phyloP scores from a whole-genome alignment of 2,888 invertebrate species.

The Xylocampa areola region DNA sequence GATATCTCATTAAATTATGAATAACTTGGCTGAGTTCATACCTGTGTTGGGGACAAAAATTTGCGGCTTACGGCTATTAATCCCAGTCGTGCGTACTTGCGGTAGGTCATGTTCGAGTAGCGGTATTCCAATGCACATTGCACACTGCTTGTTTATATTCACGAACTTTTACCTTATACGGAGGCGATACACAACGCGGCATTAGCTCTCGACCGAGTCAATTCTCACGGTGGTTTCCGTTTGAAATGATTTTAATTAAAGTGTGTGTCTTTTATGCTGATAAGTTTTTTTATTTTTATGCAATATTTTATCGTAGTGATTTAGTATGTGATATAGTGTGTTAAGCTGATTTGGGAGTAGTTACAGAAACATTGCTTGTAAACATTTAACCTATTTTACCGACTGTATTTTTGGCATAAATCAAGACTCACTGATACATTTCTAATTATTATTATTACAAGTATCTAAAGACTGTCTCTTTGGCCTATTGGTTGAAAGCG shows the following conservation, averaged over 20 bases:
- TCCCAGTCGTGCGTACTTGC: constrained; percentile 60
- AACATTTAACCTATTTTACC: too few relatives aligned
- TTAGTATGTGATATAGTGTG: too few relatives aligned
- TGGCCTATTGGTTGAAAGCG: too few relatives aligned
- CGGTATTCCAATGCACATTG: constrained; percentile 49
- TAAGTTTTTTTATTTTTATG: neutral
- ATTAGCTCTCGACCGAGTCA: neutral
- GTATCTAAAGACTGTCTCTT: too few relatives aligned
- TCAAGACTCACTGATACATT: too few relatives aligned
- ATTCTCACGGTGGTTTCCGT: constrained; percentile 31
- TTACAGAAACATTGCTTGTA: neutral
- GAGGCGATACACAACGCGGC: constrained; percentile 27
- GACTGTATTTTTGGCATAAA: too few relatives aligned
- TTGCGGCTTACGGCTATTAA: constrained; percentile 43
- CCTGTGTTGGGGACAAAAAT: constrained; percentile 44
- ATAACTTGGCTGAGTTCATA: constrained; percentile 5
- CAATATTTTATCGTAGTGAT: too few relatives aligned
- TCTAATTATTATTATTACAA: too few relatives aligned
- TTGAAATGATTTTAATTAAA: neutral
- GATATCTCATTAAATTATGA: too few relatives aligned
- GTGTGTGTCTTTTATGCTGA: neutral
- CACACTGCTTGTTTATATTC: constrained; percentile 49
- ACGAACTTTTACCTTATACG: constrained; percentile 47
- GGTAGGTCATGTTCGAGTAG: constrained; percentile 61
- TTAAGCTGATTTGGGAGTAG: too few relatives aligned